Base-by-base conservation (phyloP, 2,113 vertebrate genomes). In the Poeciliopsis prolifica region DNA sequence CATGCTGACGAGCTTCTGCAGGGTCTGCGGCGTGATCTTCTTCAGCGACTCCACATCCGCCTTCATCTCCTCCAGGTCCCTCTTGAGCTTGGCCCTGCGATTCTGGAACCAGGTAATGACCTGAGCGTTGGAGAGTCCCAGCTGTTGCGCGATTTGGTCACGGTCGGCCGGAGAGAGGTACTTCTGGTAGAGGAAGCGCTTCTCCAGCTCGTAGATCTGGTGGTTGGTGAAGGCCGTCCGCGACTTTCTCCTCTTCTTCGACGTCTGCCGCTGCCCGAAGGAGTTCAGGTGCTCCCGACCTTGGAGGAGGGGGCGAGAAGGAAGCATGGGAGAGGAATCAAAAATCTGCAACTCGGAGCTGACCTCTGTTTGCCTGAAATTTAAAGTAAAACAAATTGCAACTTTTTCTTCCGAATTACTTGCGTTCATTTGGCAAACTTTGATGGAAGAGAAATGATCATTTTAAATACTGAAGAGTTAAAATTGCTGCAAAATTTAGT, bases 61-160 rank as follows among this genome's bases (percentile, higher is more conserved):
- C 66, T 97, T 96, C 96, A 97, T 95, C 93, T 98, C 97, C 89
- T 97, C 96, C 93, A 97, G 89, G 88, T 98, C 96, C 44, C 97
- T 90, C 89, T 96, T 96, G 78, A 98, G 95, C 70, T 97, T 97
- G 89, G 97, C 97, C 14, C 97, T 93, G 51, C 96, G 94, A 92
- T 98, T 98, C 93, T 98, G 96, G 80, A 98, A 97, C 97, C 97
- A 98, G 81, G 97, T 98, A 92, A 97, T 96, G 63, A 98, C 96
- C 91, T 97, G 95, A 26, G 96, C 94, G 78, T 96, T 96, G 92
- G 95, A 96, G 63, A 98, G 95, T 24, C 97, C 97, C 75, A 98
- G 94, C 80, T 95, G 94, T 70, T 96, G 95, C 4, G 97, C 97
- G 79, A 98, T 96, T 89, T 96, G 93, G 88, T 98, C 97, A 6